Evolutionary conservation across 1,140 invertebrate genomes (phyloP).

Genomic region (Megalopta genalis): DNA sequence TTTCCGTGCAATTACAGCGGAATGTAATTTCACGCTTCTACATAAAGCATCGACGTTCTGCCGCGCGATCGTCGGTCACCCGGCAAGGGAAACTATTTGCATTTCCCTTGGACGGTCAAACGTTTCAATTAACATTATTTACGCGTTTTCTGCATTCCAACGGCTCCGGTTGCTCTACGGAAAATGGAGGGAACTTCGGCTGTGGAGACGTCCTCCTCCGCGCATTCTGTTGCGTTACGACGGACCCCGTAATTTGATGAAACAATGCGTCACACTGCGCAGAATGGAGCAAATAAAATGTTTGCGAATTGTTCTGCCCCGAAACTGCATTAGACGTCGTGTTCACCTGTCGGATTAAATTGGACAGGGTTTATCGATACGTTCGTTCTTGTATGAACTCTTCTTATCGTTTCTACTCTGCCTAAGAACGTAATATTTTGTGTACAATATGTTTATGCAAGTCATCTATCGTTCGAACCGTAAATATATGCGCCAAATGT

Average conservation of each 20-base stretch:
- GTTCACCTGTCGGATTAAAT: no score
- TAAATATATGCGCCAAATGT: no score
- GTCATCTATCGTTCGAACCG: no score
- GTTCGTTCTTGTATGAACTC: no score
- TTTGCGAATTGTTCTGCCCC: no score
- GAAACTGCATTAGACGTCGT: no score
- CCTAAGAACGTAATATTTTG: no score
- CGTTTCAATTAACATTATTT: constrained; percentile 57
- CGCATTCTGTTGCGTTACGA: background rate
- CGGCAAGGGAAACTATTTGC: constrained; percentile 46
- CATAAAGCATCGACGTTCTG: constrained; percentile 37
- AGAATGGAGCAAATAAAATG: no score
- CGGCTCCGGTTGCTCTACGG: background rate
- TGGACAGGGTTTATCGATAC: no score
- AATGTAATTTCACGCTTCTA: constrained; percentile 51
- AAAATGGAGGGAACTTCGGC: constrained; percentile 1
- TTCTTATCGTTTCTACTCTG: no score
- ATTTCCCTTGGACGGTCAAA: constrained; percentile 34
- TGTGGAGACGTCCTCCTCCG: background rate
- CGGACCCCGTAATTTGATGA: background rate
- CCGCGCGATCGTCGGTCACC: constrained; percentile 31
- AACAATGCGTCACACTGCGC: background rate
- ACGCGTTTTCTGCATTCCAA: constrained; percentile 35
- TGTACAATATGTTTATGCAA: no score
- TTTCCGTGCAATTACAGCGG: constrained; percentile 31